A percentile compares a stretch with the other conserved stretches of the same genome.
Conservation (phyloP, 2,888 invertebrate species). For the Boloria selene region DNA sequence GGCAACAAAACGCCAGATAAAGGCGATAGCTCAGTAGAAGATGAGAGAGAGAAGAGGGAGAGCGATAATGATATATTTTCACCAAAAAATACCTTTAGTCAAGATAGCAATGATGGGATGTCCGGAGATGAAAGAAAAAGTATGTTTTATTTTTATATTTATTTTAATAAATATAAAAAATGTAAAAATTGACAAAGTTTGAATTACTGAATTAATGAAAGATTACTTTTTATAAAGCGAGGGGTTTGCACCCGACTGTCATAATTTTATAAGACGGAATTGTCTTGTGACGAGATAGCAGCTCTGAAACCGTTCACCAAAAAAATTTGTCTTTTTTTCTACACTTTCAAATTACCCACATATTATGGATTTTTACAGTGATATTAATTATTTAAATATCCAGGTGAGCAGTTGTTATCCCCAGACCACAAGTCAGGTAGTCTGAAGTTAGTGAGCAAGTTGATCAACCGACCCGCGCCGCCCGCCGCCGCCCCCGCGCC, state of each 20-base stretch:
- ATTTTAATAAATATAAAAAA: not conserved
- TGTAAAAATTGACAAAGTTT: too few species aligned
- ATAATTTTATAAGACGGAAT: too few species aligned
- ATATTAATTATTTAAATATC: not conserved
- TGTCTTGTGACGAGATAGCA: too few species aligned
- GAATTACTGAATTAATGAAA: too few species aligned
- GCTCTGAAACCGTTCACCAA: too few species aligned
- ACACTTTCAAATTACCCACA: not conserved
- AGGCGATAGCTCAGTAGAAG: constrained; percentile 56
- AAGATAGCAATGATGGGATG: constrained; percentile 75
- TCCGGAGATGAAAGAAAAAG: constrained; percentile 73
- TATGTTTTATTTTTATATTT: constrained; percentile 1
- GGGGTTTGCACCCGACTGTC: too few species aligned
- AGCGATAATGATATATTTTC: constrained; percentile 69
- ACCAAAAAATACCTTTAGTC: constrained; percentile 66
- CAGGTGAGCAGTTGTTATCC: constrained; percentile 65
- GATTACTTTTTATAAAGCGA: too few species aligned
- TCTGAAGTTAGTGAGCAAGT: constrained; percentile 65
- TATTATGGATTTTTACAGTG: not conserved
- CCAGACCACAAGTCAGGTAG: constrained; percentile 63
- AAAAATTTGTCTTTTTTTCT: not conserved
- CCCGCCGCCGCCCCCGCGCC: constrained; percentile 40
- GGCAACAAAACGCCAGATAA: constrained; percentile 55
- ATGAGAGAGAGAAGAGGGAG: constrained; percentile 58
- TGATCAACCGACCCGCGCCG: constrained; percentile 64